Evolutionary conservation across 1,140 invertebrate species (phyloP).

Genomic region (Drusus annulatus): DNA sequence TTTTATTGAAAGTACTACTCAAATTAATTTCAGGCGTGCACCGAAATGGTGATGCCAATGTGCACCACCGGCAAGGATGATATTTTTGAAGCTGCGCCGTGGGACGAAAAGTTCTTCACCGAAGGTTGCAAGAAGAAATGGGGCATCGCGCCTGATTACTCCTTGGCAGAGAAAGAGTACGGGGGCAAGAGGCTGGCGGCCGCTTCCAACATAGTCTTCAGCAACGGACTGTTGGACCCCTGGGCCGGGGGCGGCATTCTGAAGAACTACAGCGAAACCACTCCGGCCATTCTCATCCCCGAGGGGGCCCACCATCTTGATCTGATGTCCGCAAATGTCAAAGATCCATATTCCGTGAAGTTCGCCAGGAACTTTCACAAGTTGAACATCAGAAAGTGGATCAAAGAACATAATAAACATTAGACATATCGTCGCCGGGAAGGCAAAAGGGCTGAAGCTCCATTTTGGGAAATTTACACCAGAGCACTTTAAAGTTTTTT

Average conservation of each 20-base stretch:
- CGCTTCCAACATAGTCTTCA: conserved; percentile 91
- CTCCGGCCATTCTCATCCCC: conserved; percentile 85
- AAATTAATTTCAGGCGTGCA: conserved; percentile 81
- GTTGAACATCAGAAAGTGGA: conserved; percentile 80
- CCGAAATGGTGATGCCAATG: conserved; percentile 97
- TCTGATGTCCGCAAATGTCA: conserved; percentile 79
- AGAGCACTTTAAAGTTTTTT: too few relatives aligned
- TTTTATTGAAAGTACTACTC: background rate
- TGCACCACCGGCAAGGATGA: conserved; percentile 84
- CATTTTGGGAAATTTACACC: too few relatives aligned
- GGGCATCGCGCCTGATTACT: conserved; percentile 76
- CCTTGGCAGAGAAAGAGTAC: conserved; percentile 83
- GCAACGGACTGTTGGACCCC: conserved; percentile 93
- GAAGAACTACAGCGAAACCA: conserved; percentile 76
- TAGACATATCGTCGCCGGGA: too few relatives aligned
- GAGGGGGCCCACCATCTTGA: conserved; percentile 96
- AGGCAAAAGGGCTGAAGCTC: too few relatives aligned
- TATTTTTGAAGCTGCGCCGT: conserved; percentile 86
- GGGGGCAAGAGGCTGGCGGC: conserved; percentile 80
- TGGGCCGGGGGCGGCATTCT: conserved; percentile 95
- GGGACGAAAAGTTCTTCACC: conserved; percentile 81
- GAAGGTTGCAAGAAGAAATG: conserved; percentile 81
- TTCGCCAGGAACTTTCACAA: conserved; percentile 79
- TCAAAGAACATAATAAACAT: conserved; percentile 62
- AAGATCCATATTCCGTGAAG: conserved; percentile 81